phyloP scores from a whole-genome alignment of 2,113 vertebrate genomes.

The Macrotis lagotis region DNA sequence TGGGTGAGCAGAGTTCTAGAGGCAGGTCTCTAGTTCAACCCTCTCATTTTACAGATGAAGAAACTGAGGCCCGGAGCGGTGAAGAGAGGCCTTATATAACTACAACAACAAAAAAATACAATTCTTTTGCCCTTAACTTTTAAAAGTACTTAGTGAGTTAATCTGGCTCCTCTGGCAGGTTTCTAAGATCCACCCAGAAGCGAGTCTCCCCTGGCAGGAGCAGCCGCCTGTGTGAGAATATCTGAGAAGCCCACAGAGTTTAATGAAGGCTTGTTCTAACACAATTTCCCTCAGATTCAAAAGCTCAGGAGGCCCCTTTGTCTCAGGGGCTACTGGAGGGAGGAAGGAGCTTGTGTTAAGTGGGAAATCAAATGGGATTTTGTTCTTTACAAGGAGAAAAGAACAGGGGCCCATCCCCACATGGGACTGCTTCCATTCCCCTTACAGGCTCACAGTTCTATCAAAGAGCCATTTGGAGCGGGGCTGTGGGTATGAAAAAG shows the following conservation, averaged over 20 bases:
- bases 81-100: not conserved
- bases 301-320: not conserved
- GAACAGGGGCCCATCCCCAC: not conserved
- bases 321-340: not conserved
- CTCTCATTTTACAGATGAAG: not conserved
- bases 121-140: not conserved
- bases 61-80: not conserved
- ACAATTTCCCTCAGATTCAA: not conserved
- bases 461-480: not conserved
- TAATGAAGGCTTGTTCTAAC: not conserved
- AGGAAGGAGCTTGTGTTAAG: not conserved
- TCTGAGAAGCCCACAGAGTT: not conserved
- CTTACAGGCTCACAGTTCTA: not conserved
- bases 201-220: not conserved
- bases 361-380: not conserved
- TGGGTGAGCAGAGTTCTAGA: not conserved
- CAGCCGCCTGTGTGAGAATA: not conserved
- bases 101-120: not conserved
- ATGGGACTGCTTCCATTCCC: not conserved
- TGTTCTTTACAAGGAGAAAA: not conserved
- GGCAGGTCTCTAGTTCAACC: not conserved
- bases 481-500: not conserved
- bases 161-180: not conserved
- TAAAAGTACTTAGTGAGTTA: not conserved
- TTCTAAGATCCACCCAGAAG: not conserved